These are phyloP conservation scores for Polyploca ridens DNA, from an alignment of 2,888 invertebrate species.

Conservation along the genomic window DNA sequence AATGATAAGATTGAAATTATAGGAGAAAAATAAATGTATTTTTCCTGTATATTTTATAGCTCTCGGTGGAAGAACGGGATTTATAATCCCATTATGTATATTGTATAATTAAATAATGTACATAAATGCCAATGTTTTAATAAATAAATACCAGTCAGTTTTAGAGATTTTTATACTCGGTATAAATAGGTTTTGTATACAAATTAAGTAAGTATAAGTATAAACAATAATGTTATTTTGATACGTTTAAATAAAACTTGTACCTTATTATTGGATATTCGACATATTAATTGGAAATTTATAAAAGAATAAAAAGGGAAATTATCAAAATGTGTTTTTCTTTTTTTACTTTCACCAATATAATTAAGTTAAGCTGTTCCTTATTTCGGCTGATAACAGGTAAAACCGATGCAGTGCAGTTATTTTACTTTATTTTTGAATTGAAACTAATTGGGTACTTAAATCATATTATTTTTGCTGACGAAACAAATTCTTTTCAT, in stretches of 20 bases:
- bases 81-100: conserved; percentile 25
- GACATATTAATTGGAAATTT: conserved; percentile 32
- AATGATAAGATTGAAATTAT: conserved; percentile 15
- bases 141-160: conserved; percentile 67
- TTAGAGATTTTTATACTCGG: conserved; percentile 57
- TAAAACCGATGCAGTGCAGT: no score
- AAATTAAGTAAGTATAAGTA: conserved; percentile 30
- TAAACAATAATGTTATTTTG: conserved; percentile 31
- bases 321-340: conserved; percentile 18
- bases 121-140: conserved; percentile 49
- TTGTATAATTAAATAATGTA: conserved; percentile 3
- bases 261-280: conserved; percentile 26
- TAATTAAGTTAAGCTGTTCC: neutral
- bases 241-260: conserved; percentile 25
- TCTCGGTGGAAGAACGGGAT: conserved; percentile 57
- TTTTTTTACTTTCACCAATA: neutral
- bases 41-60: conserved; percentile 43
- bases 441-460: no score
- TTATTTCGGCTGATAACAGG: no score
- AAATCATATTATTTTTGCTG: no score
- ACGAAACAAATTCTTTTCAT: no score
- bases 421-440: no score
- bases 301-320: conserved; percentile 44
- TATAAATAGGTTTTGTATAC: conserved; percentile 49
- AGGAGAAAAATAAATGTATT: conserved; percentile 14